Base-by-base conservation (phyloP, 2,113 vertebrate genomes). In the Cynocephalus volans region DNA sequence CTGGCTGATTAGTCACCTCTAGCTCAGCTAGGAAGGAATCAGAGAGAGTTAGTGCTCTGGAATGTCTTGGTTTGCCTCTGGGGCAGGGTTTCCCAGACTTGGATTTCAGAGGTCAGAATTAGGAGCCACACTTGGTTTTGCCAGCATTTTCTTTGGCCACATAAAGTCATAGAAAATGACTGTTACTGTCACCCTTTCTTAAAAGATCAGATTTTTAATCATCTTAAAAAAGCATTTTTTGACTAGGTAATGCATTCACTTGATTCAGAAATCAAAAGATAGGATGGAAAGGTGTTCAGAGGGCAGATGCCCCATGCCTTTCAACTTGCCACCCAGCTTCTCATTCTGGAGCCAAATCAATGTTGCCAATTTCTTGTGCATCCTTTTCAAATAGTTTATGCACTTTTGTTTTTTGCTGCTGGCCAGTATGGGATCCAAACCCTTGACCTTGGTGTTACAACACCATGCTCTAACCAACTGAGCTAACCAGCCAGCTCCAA, bases 201-300 rank as follows among this genome's bases (percentile, higher is more conserved):
- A 23, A 83, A 83, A 94, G 60, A 65, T 52, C 24, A 93, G n/a
- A 56, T 94, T 45, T 97, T 90, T 72, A 87, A 88, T 77, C 52
- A 28, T 52, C 23, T 56, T 15, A 23, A 54, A 9, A 86, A 73
- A 73, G 9, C 86, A 21, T 41, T 21, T 85, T 86, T 62, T 76
- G 56, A 82, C 5, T 41, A 19, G 14, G 48, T 70, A 45, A 28
- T 90, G 36, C 17, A n/a, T 56, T 77, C 12, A 54, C 17, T 56
- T 80, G 45, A 76, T 79, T 94, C 45, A 97, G 81, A 90, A 62
- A 23, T 64, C 41, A 67, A 45, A 83, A 93, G 50, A 45, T 6
- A 19, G 15, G 48, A 45, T 36, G 26, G 26, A 13, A 69, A 19
- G 12, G 2, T 26, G 15, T 73, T 1, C 3, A 0, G 33, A 21